Percentiles rank a stretch among this genome's conserved stretches.
Evolutionary conservation across 2,113 vertebrate genomes (phyloP).

Genomic region (Arothron firmamentum): DNA sequence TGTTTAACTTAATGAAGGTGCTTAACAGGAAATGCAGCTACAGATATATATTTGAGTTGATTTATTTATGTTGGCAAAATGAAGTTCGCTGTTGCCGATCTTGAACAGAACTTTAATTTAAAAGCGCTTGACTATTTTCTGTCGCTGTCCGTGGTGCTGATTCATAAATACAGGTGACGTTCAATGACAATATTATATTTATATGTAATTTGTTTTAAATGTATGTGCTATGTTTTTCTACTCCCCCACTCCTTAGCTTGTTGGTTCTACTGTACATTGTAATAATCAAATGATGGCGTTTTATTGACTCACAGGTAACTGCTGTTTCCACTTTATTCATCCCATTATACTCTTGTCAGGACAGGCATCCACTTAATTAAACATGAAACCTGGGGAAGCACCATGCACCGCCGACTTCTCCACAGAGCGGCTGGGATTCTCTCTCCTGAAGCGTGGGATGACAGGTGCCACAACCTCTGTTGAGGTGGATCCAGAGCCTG

Average conservation of each 20-base stretch:
- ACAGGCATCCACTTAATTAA: constrained; percentile 61
- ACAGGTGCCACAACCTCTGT: neutral
- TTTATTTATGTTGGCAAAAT: constrained; percentile 1
- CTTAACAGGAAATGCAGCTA: constrained; percentile 55
- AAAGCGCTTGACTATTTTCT: too few relatives aligned
- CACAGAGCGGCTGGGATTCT: constrained; percentile 18
- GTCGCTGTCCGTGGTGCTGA: constrained; percentile 72
- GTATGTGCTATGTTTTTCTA: neutral
- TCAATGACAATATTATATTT: neutral
- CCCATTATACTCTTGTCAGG: constrained; percentile 27
- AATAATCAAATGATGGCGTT: neutral
- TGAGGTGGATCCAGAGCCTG: constrained; percentile 9
- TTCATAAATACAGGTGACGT: neutral
- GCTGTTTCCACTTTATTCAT: constrained; percentile 29
- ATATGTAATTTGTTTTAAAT: neutral
- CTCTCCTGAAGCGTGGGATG: constrained; percentile 10
- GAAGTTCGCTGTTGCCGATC: too few relatives aligned
- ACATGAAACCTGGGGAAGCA: constrained; percentile 67
- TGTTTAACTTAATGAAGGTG: too few relatives aligned
- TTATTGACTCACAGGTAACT: constrained; percentile 4
- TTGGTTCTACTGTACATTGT: too few relatives aligned
- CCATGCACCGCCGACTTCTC: constrained; percentile 40
- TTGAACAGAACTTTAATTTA: too few relatives aligned
- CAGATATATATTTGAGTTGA: constrained; percentile 4
- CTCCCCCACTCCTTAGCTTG: too few relatives aligned